Base-by-base conservation (phyloP, 1,140 invertebrate genomes). In the Meloidogyne hapla region DNA sequence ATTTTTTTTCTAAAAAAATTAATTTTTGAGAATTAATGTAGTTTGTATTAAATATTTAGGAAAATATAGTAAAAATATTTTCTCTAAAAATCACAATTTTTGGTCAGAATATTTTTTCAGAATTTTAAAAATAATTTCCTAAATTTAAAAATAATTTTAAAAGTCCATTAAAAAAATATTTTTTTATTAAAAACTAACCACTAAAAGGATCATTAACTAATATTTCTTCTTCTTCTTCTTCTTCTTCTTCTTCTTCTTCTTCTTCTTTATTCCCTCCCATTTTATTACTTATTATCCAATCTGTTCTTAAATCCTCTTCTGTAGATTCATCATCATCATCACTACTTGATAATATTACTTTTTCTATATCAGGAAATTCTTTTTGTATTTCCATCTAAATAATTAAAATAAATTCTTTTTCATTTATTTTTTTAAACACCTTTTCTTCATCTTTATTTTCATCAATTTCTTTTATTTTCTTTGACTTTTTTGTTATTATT, bases 261-360 rank as follows among this genome's bases (percentile, higher is more conserved):
- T n/a, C n/a, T 56, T 2, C 15, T 63, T 42, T 56, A 38, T 33
- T 38, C 8, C 28, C 65, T 63, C 71, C 21, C 23, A 61, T 65
- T 64, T 61, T n/a, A 63, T 40, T 28, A 15, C n/a, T 73, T 40
- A 73, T 64, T 5, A 15, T 56, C 48, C 48, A 56, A 18, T n/a
- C 18, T n/a, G 18, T 56, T n/a, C 18, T 56, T n/a, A 56, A 56
- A 56, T 56, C 48, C 48, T 56, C 48, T 56, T 56, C 48, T 56
- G n/a, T n/a, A 3, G 18, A n/a, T 5, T n/a, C 18, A n/a, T 38
- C 71, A 63, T 25, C 56, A 73, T 73, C 65, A 42, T 33, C 65
- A 42, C 65, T 33, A 67, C 5, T 23, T 67, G 65, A 42, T 8
- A 38, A 42, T 42, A 56, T 56, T 56, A 8, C 48, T 8, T 56